Evolutionary conservation across 2,888 invertebrate genomes (phyloP).

Genomic region (Aporophyla lueneburgensis): DNA sequence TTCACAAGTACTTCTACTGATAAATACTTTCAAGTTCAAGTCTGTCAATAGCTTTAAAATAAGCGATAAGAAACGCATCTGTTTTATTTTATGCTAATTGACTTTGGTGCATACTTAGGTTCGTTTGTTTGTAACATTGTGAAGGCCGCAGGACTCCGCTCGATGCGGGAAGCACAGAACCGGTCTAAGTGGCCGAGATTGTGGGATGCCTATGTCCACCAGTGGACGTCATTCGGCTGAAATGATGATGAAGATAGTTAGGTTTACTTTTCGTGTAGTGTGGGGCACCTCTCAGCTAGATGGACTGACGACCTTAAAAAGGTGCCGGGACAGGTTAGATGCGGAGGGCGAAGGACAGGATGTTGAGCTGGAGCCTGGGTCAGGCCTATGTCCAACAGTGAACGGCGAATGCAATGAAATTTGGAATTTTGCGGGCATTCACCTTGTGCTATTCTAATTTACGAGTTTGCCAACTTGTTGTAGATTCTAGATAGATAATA

Average conservation of each 20-base stretch:
- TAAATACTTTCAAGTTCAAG: conserved; percentile 59
- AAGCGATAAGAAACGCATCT: conserved; percentile 29
- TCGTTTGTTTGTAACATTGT: not conserved
- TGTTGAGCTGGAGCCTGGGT: not conserved
- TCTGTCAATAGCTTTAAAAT: conserved; percentile 28
- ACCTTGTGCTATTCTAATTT: not conserved
- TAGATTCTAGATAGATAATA: not conserved
- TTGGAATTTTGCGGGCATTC: not conserved
- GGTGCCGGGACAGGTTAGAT: not conserved
- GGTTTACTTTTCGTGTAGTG: not conserved
- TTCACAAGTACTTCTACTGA: conserved; percentile 41
- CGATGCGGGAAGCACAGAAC: no score
- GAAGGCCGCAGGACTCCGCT: no score
- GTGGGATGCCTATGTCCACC: no score
- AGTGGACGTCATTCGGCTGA: no score
- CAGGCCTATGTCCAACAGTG: not conserved
- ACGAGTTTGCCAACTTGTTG: no score
- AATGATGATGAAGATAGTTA: not conserved
- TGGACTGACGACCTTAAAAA: not conserved
- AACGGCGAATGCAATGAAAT: not conserved
- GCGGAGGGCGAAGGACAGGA: not conserved
- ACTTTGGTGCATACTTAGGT: no score
- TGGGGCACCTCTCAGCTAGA: not conserved
- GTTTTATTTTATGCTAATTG: conserved; percentile 40
- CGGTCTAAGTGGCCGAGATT: no score